Conservation (phyloP, 2,113 vertebrate species). For the Paramisgurnus dabryanus region DNA sequence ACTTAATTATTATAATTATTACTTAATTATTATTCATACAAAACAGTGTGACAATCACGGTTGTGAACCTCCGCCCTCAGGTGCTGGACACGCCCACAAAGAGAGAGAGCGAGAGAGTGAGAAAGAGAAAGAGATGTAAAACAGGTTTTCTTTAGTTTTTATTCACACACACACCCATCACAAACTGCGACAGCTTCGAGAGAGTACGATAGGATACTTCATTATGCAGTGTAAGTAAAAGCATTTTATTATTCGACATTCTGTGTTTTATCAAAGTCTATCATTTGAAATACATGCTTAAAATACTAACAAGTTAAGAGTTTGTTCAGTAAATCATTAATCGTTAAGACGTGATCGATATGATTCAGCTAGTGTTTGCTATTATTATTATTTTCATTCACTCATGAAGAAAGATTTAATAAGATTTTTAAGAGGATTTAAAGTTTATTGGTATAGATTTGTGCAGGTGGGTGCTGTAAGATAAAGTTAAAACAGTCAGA, state of each 20-base stretch:
- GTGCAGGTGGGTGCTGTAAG: not conserved
- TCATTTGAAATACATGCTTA: conserved; percentile 14
- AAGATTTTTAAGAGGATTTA: not conserved
- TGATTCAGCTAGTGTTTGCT: no score
- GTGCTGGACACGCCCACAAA: conserved; percentile 20
- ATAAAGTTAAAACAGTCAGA: not conserved
- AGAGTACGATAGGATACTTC: not conserved
- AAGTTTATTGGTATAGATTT: not conserved
- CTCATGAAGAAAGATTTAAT: no score
- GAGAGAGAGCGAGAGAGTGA: not conserved
- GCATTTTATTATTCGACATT: not conserved
- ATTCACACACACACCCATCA: conserved; percentile 8
- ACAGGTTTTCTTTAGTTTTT: conserved; percentile 31
- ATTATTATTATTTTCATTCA: no score
- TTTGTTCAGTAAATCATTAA: not conserved
- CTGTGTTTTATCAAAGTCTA: not conserved
- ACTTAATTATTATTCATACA: no score
- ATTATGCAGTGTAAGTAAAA: conserved; percentile 49
- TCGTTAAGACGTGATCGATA: no score
- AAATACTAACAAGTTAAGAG: not conserved
- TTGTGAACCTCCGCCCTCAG: not conserved
- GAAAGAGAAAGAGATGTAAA: conserved; percentile 12
- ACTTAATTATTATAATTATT: no score
- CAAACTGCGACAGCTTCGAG: not conserved
- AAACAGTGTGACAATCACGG: no score